Base-by-base conservation (phyloP, 2,797 vertebrate genomes). In the Pantherophis vulpinus region DNA sequence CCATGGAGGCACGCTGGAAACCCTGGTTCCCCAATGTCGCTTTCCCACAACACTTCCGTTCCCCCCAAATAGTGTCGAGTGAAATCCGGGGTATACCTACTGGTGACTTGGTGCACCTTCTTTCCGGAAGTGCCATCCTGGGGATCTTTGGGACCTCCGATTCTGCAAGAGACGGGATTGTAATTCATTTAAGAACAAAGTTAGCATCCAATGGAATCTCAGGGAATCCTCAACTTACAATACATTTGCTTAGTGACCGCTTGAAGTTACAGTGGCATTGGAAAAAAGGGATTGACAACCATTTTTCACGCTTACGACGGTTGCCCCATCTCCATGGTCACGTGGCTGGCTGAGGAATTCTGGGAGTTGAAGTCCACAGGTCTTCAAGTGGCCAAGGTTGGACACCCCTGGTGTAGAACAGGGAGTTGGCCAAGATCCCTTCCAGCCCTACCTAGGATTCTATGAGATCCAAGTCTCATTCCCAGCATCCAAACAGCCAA, bases 31-130 rank as follows among this genome's bases (percentile, higher is more conserved):
- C 42, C 20, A 54, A 51, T 20, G 12, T 25, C 10, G 27, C n/a
- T 7, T 87, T 87, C 27, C 83, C 60, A 61, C n/a, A 20, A 29
- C 1, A 16, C 13, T n/a, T 51, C 56, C 25, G 5, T 25, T 32
- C n/a, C 29, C 37, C 66, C 9, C 1, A 27, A 51, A 37, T 0
- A 20, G 60, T 10, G n/a, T 10, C 23, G 6, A 89, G 29, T 23
- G 60, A n/a, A 91, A 12, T 70, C 93, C 61, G n/a, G n/a, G 18
- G 63, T 94, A 92, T 92, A 98, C 99, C 98, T 97, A 99, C 99
- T 98, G 95, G 98, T 99, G 95, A 99, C 98, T 97, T 99, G 99
- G 96, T 99, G 99, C 47, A 99, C 98, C 95, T 99, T 99, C 98
- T 99, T 99, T 96, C 98, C 98, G 94, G 97, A 96, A 10, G 96